A percentile compares a stretch with the other conserved stretches of the same genome.
These are phyloP conservation scores for Prochilodus magdalenae DNA, from an alignment of 2,113 vertebrate species.

Conservation along the genomic window DNA sequence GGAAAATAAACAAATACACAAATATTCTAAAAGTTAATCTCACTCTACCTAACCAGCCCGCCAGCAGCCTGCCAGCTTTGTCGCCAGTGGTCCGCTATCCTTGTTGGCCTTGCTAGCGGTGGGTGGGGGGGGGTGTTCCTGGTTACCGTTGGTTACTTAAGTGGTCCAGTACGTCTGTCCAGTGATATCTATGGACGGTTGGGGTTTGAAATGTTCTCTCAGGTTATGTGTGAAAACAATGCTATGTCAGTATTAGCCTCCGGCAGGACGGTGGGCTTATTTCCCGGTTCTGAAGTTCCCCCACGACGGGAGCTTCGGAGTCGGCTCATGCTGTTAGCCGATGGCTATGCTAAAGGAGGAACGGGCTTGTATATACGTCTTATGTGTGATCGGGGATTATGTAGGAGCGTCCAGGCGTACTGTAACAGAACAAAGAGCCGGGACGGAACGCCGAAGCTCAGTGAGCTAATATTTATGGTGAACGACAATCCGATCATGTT, in stretches of 20 bases:
- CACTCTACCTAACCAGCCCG: no score
- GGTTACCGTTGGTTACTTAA: neutral
- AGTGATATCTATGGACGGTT: neutral
- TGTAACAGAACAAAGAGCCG: neutral
- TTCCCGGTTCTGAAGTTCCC: neutral
- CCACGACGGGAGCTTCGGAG: neutral
- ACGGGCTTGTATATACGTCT: neutral
- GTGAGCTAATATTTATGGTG: neutral
- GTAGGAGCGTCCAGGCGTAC: neutral
- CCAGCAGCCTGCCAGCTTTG: no score
- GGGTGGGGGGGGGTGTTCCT: neutral
- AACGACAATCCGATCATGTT: slow-evolving; percentile 52
- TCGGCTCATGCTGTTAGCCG: neutral
- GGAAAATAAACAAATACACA: no score
- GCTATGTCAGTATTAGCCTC: slow-evolving; percentile 44
- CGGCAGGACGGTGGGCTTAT: slow-evolving; percentile 7
- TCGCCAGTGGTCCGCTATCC: no score
- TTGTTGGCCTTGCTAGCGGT: neutral
- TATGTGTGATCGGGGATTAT: neutral
- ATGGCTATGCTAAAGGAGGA: neutral
- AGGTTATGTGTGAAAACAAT: slow-evolving; percentile 47
- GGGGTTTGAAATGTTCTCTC: slow-evolving; percentile 26
- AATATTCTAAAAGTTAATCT: no score
- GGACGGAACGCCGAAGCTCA: neutral
- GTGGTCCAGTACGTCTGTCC: neutral